These are phyloP conservation scores for Sesamia inferens DNA, from an alignment of 2,888 invertebrate genomes.

Conservation along the genomic window DNA sequence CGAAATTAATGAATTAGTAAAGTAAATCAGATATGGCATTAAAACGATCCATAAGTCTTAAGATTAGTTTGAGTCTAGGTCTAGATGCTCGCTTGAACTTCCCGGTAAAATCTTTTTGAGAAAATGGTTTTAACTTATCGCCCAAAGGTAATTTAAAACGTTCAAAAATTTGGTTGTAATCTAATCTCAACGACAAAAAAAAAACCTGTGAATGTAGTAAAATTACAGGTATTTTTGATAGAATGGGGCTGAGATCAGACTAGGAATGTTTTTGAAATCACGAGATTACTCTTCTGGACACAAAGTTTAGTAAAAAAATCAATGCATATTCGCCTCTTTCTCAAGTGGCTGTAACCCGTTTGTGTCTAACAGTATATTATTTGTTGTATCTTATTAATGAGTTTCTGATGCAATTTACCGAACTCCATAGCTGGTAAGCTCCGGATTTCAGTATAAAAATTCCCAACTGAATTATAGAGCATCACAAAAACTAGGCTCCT, in stretches of 20 bases:
- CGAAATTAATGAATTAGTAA: conserved; percentile 49
- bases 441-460: conserved; percentile 12
- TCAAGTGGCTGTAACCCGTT: not conserved
- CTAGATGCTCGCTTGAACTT: not conserved
- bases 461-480: conserved; percentile 38
- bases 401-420: conserved; percentile 13
- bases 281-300: not conserved
- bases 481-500: conserved; percentile 19
- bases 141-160: not conserved
- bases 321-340: not conserved
- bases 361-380: not conserved
- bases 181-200: not conserved
- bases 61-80: not conserved
- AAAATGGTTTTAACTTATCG: not conserved
- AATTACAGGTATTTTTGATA: not conserved
- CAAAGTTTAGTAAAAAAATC: not conserved
- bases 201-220: not conserved
- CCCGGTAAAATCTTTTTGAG: not conserved
- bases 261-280: not conserved
- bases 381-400: conserved; percentile 9
- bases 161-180: not conserved
- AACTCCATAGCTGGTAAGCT: not conserved
- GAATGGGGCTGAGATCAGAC: not conserved
- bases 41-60: not conserved
- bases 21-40: conserved; percentile 70